Percentiles rank a stretch among this genome's conserved stretches.
Evolutionary conservation across 1,140 invertebrate species (phyloP).

Genomic region (Proctacanthus coquilletti): DNA sequence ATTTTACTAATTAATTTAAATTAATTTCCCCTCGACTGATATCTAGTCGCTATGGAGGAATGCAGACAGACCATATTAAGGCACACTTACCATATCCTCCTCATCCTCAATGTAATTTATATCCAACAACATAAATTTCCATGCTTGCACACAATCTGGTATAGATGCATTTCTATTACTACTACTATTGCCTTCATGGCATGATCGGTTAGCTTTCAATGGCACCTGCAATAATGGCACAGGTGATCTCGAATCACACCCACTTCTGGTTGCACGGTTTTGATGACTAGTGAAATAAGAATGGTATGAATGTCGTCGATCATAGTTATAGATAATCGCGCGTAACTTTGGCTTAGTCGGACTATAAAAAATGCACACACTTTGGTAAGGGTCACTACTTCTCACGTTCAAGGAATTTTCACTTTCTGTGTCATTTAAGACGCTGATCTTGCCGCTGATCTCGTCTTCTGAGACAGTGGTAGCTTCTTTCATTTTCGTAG

Average conservation of each 20-base stretch:
- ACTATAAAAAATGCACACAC: constrained; percentile 23
- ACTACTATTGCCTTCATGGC: constrained; percentile 4
- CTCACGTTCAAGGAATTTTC: not conserved
- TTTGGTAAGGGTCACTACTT: constrained; percentile 9
- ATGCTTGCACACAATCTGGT: constrained; percentile 18
- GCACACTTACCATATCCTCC: constrained; percentile 26
- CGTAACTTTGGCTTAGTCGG: constrained; percentile 18
- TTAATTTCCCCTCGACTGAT: too few species aligned
- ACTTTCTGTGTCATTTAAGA: constrained; percentile 7
- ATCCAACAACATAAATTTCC: constrained; percentile 18
- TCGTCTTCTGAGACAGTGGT: too few species aligned
- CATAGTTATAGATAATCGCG: constrained; percentile 24
- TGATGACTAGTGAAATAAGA: not conserved
- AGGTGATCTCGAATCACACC: too few species aligned
- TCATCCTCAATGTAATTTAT: constrained; percentile 24
- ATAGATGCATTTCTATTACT: not conserved
- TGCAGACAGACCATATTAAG: not conserved
- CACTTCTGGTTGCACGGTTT: too few species aligned
- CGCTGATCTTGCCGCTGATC: not conserved
- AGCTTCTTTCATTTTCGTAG: constrained; percentile 7
- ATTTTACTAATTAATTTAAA: too few species aligned
- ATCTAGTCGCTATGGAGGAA: too few species aligned
- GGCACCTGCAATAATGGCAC: too few species aligned
- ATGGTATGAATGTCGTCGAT: constrained; percentile 11
- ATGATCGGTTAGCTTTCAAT: not conserved